Percentiles rank a stretch among this genome's conserved stretches.
These are phyloP conservation scores for Mongoloraphidia duomilia DNA, from an alignment of 2,888 invertebrate genomes.

Conservation along the genomic window DNA sequence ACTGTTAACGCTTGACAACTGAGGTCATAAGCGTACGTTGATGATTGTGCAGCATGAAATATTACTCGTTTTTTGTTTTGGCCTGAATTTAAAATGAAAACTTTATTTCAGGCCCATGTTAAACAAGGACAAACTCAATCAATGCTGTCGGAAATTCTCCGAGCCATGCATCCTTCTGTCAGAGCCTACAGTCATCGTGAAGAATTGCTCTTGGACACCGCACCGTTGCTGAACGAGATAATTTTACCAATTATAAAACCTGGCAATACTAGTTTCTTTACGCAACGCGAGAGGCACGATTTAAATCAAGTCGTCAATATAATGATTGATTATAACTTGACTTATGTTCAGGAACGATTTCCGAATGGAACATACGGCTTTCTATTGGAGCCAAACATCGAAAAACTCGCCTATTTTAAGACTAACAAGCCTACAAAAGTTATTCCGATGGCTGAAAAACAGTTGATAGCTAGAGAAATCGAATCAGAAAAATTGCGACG, in stretches of 20 bases:
- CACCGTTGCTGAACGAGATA: constrained; percentile 56
- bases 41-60: too few relatives aligned
- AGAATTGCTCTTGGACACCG: constrained; percentile 48
- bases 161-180: constrained; percentile 44
- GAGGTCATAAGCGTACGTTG: too few relatives aligned
- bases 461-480: constrained; percentile 69
- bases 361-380: constrained; percentile 64
- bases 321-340: constrained; percentile 82
- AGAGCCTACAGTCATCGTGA: constrained; percentile 30
- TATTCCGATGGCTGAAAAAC: constrained; percentile 41
- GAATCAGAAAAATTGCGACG: constrained; percentile 63
- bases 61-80: constrained; percentile 6
- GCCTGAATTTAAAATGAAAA: too few relatives aligned
- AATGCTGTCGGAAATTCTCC: constrained; percentile 42
- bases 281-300: constrained; percentile 51
- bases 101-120: constrained; percentile 37
- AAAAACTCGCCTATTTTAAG: constrained; percentile 41
- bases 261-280: constrained; percentile 57
- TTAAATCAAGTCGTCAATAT: constrained; percentile 57
- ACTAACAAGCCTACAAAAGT: constrained; percentile 15
- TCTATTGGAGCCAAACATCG: constrained; percentile 64
- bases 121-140: constrained; percentile 34
- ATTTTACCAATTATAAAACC: constrained; percentile 62
- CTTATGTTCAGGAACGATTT: constrained; percentile 65
- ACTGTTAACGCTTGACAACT: too few relatives aligned